Percentiles rank a stretch among this genome's conserved stretches.
Conservation (phyloP, 2,888 invertebrate species). For the Odontomyia ornata region DNA sequence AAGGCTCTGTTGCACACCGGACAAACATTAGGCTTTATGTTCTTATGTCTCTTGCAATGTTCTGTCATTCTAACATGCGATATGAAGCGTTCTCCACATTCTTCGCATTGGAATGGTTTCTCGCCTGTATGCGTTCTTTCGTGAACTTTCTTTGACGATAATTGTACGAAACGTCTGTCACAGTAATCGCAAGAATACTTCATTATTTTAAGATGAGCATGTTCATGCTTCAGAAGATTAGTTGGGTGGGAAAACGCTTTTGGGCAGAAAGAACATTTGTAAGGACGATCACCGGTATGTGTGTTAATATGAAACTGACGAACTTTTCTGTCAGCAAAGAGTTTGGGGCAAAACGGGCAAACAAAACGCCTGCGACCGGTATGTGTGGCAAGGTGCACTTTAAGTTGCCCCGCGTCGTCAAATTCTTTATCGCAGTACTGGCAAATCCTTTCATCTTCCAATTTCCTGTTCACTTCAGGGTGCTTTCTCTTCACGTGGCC, state of each 20-base stretch:
- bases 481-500: background rate
- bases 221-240: constrained; percentile 33
- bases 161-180: constrained; percentile 56
- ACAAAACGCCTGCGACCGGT: constrained; percentile 11
- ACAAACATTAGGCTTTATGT: constrained; percentile 58
- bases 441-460: background rate
- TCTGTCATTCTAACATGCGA: constrained; percentile 57
- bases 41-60: constrained; percentile 57
- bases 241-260: constrained; percentile 41
- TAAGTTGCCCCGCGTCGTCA: background rate
- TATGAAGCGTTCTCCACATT: constrained; percentile 58
- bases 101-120: constrained; percentile 58
- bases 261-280: constrained; percentile 35
- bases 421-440: constrained; percentile 21
- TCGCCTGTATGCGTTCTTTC: constrained; percentile 56
- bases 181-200: constrained; percentile 50
- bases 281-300: constrained; percentile 28
- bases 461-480: background rate
- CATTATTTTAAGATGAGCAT: constrained; percentile 26
- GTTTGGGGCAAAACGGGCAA: constrained; percentile 28
- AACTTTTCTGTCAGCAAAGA: background rate
- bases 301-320: background rate
- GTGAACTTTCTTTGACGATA: constrained; percentile 56
- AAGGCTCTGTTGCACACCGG: constrained; percentile 56
- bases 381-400: background rate